Evolutionary conservation across 2,888 invertebrate species (phyloP).

Genomic region (Lasioglossum vierecki): DNA sequence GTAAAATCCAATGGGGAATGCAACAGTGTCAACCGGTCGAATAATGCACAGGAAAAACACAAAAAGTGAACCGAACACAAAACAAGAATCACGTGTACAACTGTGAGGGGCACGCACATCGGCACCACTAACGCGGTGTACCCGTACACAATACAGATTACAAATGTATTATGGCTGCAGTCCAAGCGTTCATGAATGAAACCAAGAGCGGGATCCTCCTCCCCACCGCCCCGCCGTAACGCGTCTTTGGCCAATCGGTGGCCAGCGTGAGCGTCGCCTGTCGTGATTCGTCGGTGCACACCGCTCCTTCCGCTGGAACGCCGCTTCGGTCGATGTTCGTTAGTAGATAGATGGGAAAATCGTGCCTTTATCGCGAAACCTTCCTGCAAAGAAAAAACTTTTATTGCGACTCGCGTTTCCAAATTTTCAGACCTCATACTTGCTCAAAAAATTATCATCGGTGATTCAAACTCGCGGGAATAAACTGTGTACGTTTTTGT

Average conservation of each 20-base stretch:
- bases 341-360: constrained; percentile 17
- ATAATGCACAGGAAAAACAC: constrained; percentile 71
- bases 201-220: constrained; percentile 74
- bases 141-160: constrained; percentile 81
- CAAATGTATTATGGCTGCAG: constrained; percentile 79
- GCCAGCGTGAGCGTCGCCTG: background rate
- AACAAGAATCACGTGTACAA: constrained; percentile 76
- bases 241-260: constrained; percentile 37
- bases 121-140: constrained; percentile 79
- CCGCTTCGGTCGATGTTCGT: background rate
- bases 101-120: constrained; percentile 77
- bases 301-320: constrained; percentile 27
- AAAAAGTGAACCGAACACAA: constrained; percentile 69
- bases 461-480: background rate
- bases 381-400: background rate
- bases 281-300: constrained; percentile 16
- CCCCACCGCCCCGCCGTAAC: constrained; percentile 31
- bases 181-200: constrained; percentile 82
- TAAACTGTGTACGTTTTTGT: background rate
- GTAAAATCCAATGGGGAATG: constrained; percentile 68
- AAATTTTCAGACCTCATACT: background rate
- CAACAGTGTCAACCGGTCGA: constrained; percentile 59
- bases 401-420: background rate
- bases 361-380: background rate
- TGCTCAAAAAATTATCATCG: background rate